Conservation (phyloP, 1,140 invertebrate species). For the Drosophila gunungcola region DNA sequence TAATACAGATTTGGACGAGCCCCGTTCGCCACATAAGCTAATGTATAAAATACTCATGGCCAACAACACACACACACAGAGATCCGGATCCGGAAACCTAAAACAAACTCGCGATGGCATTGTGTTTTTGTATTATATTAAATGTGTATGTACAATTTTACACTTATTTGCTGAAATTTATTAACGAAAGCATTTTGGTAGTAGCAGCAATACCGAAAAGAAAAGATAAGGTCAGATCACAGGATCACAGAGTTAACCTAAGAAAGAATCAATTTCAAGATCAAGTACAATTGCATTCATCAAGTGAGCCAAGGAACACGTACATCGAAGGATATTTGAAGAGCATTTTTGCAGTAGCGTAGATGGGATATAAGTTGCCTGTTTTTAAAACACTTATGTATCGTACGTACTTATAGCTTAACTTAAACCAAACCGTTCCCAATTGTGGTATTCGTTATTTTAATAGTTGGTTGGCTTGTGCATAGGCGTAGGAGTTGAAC, state of each 20-base stretch:
- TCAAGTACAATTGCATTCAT: constrained; percentile 68
- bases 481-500: constrained; percentile 42
- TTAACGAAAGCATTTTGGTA: constrained; percentile 57
- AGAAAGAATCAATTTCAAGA: constrained; percentile 34
- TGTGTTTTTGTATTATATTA: constrained; percentile 63
- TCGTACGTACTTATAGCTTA: constrained; percentile 21
- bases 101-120: constrained; percentile 25
- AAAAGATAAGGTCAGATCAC: constrained; percentile 20
- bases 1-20: constrained; percentile 24
- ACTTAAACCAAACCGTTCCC: constrained; percentile 27
- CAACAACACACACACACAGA: constrained; percentile 17
- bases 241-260: constrained; percentile 39
- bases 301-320: constrained; percentile 33
- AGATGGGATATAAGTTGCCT: constrained; percentile 70
- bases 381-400: constrained; percentile 68
- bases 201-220: constrained; percentile 23
- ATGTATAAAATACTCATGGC: constrained; percentile 64
- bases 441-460: constrained; percentile 46
- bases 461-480: constrained; percentile 59
- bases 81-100: constrained; percentile 10
- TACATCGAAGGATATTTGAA: constrained; percentile 73
- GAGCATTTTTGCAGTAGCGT: constrained; percentile 43
- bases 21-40: constrained; percentile 43
- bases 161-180: constrained; percentile 77
- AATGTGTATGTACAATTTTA: constrained; percentile 64